Evolutionary conservation across 1,140 invertebrate species (phyloP).

Genomic region (Drosophila bocki): DNA sequence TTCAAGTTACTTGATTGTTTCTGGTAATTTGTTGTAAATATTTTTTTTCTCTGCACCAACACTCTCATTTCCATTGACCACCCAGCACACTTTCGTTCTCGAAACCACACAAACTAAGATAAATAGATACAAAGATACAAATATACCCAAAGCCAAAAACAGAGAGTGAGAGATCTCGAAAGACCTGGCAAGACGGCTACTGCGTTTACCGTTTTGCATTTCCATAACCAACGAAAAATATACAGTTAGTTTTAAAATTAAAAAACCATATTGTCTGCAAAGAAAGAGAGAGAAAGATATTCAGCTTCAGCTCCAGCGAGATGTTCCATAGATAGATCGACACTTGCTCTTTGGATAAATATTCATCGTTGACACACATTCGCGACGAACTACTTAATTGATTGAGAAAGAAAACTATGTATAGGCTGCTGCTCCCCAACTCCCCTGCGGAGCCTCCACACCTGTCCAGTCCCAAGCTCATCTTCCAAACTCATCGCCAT

Average conservation of each 20-base stretch:
- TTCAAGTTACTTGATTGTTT: neutral
- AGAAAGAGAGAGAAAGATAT: constrained; percentile 6
- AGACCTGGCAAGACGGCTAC: constrained; percentile 7
- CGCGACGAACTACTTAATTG: constrained; percentile 68
- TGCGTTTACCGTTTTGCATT: constrained; percentile 76
- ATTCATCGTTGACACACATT: constrained; percentile 75
- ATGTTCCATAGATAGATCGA: constrained; percentile 31
- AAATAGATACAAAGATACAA: constrained; percentile 18
- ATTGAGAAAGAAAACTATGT: constrained; percentile 69
- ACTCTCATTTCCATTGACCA: constrained; percentile 42
- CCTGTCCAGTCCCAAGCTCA: constrained; percentile 1
- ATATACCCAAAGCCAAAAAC: constrained; percentile 26
- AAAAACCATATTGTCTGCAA: constrained; percentile 42
- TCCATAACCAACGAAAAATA: constrained; percentile 69
- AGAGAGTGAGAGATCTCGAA: constrained; percentile 12
- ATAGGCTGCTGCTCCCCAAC: constrained; percentile 4
- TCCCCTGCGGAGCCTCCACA: constrained; percentile 2
- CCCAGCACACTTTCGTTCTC: constrained; percentile 76
- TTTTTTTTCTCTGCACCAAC: constrained; percentile 14
- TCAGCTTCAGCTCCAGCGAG: neutral
- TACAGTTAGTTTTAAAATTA: constrained; percentile 70
- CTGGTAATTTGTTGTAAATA: neutral
- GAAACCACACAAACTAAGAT: constrained; percentile 28
- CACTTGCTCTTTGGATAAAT: constrained; percentile 68
- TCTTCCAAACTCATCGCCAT: constrained; percentile 48